These are phyloP conservation scores for Gymnodraco acuticeps DNA, from an alignment of 2,797 vertebrate genomes.

Conservation along the genomic window DNA sequence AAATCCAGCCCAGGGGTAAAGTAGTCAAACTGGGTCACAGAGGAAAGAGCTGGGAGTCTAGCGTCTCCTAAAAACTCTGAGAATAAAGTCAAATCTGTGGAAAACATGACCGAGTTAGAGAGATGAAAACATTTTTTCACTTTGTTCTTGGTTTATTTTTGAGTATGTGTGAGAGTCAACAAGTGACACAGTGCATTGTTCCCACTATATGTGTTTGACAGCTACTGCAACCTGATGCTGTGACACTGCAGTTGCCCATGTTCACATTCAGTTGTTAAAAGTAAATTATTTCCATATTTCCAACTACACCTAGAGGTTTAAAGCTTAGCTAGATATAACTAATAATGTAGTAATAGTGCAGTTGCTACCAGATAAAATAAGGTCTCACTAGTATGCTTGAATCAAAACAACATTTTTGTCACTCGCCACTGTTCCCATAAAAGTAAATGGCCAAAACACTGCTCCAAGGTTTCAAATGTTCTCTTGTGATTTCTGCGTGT, in stretches of 20 bases:
- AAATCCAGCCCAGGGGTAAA: constrained; percentile 68
- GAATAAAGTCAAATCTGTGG: constrained; percentile 29
- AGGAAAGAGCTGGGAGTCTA: constrained; percentile 56
- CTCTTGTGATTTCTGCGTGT: constrained; percentile 23
- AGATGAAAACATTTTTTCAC: constrained; percentile 23
- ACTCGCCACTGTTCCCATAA: constrained; percentile 21
- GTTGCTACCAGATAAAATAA: constrained; percentile 3
- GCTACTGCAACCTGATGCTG: constrained; percentile 6
- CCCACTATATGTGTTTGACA: neutral
- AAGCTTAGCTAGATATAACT: neutral
- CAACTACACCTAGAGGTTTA: neutral
- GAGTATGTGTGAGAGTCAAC: constrained; percentile 20
- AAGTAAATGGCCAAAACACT: neutral
- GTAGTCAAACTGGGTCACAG: constrained; percentile 78
- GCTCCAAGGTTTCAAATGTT: constrained; percentile 24
- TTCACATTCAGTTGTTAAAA: constrained; percentile 7
- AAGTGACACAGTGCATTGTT: constrained; percentile 6
- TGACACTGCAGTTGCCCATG: neutral
- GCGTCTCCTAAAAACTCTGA: constrained; percentile 51
- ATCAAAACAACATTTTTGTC: neutral
- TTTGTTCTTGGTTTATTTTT: constrained; percentile 41
- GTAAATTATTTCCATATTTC: neutral
- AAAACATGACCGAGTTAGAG: constrained; percentile 58
- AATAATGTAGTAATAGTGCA: neutral
- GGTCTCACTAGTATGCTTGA: neutral